Evolutionary conservation across 2,113 vertebrate genomes (phyloP), one percentile per base, ranked within the genome.

Genomic region (Pterophyllum scalare): DNA sequence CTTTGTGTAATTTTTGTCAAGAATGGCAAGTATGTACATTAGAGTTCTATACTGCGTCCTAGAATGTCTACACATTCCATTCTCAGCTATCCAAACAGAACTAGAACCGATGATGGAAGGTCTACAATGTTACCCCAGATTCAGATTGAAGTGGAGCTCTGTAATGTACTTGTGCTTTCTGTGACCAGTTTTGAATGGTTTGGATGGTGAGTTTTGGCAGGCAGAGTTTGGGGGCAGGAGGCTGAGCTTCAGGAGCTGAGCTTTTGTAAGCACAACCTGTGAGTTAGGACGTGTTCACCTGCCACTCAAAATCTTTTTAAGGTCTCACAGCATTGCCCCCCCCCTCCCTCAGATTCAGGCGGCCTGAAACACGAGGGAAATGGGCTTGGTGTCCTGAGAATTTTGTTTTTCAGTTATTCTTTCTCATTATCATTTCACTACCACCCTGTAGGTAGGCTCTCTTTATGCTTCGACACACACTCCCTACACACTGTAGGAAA

Each of bases 401-500:
- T 72, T 87, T 90, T 57, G 49, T 88, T 81, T 87, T 83, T 86
- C 82, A 70, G 26, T 85, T 80, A 56, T 84, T 88, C 86, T 86
- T 93, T 84, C 80, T 91, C 59, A 79, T 91, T 79, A 95, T 95
- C 95, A 96, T 96, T 97, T 97, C 97, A 96, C 95, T 95, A 94
- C 96, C 95, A 93, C 82, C 94, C 93, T 93, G 95, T 95, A 96
- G 96, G 96, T 96, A 96, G 94, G 93, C 87, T 85, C 80, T 96
- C 80, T 88, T 87, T 95, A 92, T 92, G 95, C 96, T 96, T 95
- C 93, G 94, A 95, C 90, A 95, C 96, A 97, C 96, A 95, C 94
- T 95, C 96, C 97, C 96, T 97, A 95, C 97, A 95, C 94, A 95
- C 96, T 96, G 97, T 98, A 97, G 98, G 97, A 97, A 93, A 96